Conservation (phyloP, 2,888 invertebrate genomes). For the Phortica magna region DNA sequence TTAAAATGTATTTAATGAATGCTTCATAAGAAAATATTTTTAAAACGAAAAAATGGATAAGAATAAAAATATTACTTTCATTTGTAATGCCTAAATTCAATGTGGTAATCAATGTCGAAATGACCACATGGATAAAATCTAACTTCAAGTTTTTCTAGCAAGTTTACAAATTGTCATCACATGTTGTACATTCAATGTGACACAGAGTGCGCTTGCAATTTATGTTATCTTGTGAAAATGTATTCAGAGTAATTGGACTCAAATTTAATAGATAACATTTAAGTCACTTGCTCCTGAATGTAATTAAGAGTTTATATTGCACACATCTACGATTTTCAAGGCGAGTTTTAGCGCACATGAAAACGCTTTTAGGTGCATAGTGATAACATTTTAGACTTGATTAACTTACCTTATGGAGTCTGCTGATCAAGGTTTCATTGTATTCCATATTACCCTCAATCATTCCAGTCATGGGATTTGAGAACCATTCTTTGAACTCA, state of each 20-base stretch:
- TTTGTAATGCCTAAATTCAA: constrained; percentile 52
- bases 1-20: not conserved
- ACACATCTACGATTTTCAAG: constrained; percentile 66
- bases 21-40: not conserved
- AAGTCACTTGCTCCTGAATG: constrained; percentile 57
- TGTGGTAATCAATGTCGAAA: constrained; percentile 46
- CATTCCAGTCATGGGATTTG: constrained; percentile 97
- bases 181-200: constrained; percentile 53
- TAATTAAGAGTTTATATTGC: constrained; percentile 50
- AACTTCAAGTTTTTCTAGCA: constrained; percentile 54
- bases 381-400: not conserved
- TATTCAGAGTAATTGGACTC: constrained; percentile 46
- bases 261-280: not conserved
- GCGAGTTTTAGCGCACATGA: constrained; percentile 55
- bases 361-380: constrained; percentile 43
- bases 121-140: constrained; percentile 61
- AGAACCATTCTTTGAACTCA: constrained; percentile 99
- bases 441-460: constrained; percentile 95
- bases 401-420: constrained; percentile 88
- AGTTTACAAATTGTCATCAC: constrained; percentile 65
- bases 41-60: not conserved
- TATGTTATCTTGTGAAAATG: constrained; percentile 38
- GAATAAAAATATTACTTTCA: not conserved
- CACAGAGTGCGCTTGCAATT: constrained; percentile 65
- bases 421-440: constrained; percentile 91